Conservation (phyloP, 2,888 invertebrate genomes). For the Nephrotoma appendiculata region DNA sequence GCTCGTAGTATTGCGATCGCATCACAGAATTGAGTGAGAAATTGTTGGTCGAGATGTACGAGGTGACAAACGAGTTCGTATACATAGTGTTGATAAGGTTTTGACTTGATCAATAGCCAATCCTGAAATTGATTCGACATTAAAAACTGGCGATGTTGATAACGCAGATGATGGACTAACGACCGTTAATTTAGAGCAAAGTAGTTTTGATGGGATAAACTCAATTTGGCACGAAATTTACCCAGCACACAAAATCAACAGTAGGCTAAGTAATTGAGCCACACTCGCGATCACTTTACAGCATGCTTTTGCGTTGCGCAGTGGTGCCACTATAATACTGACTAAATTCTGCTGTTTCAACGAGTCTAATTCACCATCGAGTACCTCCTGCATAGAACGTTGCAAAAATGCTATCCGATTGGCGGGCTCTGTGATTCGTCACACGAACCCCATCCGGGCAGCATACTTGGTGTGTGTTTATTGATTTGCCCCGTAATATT, state of each 20-base stretch:
- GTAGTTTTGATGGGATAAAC: conserved; percentile 61
- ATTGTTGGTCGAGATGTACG: conserved; percentile 46
- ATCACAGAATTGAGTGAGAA: conserved; percentile 55
- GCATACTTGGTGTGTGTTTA: neutral
- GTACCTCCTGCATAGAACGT: conserved; percentile 65
- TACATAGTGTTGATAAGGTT: conserved; percentile 47
- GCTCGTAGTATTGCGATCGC: conserved; percentile 42
- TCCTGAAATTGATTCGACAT: conserved; percentile 17
- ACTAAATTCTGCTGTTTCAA: conserved; percentile 55
- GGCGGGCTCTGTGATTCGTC: conserved; percentile 43
- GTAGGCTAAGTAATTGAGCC: conserved; percentile 45
- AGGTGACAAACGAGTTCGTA: conserved; percentile 54
- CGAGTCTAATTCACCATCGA: conserved; percentile 64
- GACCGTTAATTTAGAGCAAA: conserved; percentile 28
- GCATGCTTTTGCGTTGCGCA: conserved; percentile 46
- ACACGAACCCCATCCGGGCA: conserved; percentile 32
- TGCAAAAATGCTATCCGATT: conserved; percentile 71
- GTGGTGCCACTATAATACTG: conserved; percentile 45
- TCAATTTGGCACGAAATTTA: conserved; percentile 64
- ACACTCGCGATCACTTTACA: conserved; percentile 48
- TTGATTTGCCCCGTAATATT: neutral
- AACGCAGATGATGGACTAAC: conserved; percentile 24
- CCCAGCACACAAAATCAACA: conserved; percentile 39
- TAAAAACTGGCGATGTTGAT: conserved; percentile 7
- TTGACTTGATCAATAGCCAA: conserved; percentile 44